phyloP scores from a whole-genome alignment of 2,113 vertebrate genomes.

The Lophius piscatorius region DNA sequence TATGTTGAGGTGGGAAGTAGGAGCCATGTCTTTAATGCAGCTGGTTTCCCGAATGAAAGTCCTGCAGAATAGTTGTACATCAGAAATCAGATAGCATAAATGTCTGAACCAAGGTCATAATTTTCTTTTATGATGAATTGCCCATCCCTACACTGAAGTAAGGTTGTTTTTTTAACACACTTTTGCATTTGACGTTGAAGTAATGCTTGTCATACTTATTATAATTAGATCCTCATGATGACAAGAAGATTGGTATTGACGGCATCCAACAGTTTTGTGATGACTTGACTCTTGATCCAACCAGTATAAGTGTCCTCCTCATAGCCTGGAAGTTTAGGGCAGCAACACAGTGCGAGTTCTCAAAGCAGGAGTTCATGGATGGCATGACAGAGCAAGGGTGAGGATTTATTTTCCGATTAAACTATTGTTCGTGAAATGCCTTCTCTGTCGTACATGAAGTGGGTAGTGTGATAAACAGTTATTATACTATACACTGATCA shows the following conservation, averaged over 20 bases:
- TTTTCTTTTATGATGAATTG: too few relatives aligned
- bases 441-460: not conserved
- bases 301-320: slow-evolving; percentile 91
- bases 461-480: too few relatives aligned
- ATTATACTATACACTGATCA: too few relatives aligned
- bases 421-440: not conserved
- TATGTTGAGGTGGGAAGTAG: too few relatives aligned
- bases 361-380: slow-evolving; percentile 92
- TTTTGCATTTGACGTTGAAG: not conserved
- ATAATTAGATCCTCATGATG: slow-evolving; percentile 90
- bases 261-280: slow-evolving; percentile 95
- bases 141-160: too few relatives aligned
- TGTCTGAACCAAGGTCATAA: too few relatives aligned
- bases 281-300: slow-evolving; percentile 89
- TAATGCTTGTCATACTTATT: not conserved
- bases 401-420: slow-evolving; percentile 47
- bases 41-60: too few relatives aligned
- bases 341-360: slow-evolving; percentile 95
- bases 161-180: too few relatives aligned
- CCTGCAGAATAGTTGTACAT: too few relatives aligned
- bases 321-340: slow-evolving; percentile 96
- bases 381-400: slow-evolving; percentile 94
- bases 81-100: too few relatives aligned
- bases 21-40: too few relatives aligned
- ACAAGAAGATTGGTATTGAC: slow-evolving; percentile 95